Base-by-base conservation (phyloP, 1,140 invertebrate genomes). In the Heliconius congener region DNA sequence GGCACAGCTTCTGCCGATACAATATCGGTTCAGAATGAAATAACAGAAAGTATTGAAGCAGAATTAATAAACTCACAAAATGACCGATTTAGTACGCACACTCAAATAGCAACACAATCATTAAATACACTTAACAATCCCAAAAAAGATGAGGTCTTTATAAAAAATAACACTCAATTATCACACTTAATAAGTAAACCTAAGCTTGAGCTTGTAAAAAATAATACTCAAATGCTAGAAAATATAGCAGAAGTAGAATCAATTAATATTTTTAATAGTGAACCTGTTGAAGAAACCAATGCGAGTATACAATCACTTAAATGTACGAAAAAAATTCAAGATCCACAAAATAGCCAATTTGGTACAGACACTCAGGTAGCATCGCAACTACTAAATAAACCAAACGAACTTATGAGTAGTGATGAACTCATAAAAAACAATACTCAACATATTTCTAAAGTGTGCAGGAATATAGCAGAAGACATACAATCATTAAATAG, bases 1-100 rank as follows among this genome's bases (percentile, higher is more conserved):
- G 88, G 92, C 80, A 94, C 91, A 74, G 88, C 86, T 8, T 93
- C 91, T 76, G 91, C 93, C 66, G 91, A 91, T 18, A 93, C 91
- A 74, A 82, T 78, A 71, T 88, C 90, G n/a, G 87, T 79, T 50
- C 85, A 90, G 19, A 85, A 87, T 84, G 89, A 92, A 84, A 93
- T 90, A 16, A 91, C 90, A 77, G 87, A 88, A 75, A 94, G 90
- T 87, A 84, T 92, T 52, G 93, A 93, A 27, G 87, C 34, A 37
- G 34, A 37, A 37, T 37, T 37, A 37, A 1, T 84, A 39, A 85
- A 87, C n/a, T 90, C 90, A 84, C 86, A 88, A 73, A 88, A 82
- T 85, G 78, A 78, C 74, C 77, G 73, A 76, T 70, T 76, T 46
- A 73, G 72, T 74, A 84, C 60, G 13, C 60, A 66, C 13, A 66